Conservation (phyloP, 2,113 vertebrate species). For the Actinemys pallida region DNA sequence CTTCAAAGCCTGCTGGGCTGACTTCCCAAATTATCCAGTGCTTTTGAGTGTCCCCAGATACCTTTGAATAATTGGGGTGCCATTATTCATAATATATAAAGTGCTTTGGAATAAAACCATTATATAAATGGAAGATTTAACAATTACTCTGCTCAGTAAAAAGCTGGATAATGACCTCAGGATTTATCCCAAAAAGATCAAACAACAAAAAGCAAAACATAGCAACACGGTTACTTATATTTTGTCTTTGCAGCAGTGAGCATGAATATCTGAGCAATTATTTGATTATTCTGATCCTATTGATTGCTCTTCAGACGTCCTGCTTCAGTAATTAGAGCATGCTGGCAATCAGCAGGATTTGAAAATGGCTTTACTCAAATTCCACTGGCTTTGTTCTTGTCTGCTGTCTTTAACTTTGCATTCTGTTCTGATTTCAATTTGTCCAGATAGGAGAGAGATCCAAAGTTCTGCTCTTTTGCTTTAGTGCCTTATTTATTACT, state of each 20-base stretch:
- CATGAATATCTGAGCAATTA: slow-evolving; percentile 27
- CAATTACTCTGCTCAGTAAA: background rate
- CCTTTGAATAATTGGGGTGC: background rate
- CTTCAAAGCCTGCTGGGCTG: background rate
- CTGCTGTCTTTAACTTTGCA: background rate
- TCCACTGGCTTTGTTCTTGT: slow-evolving; percentile 9
- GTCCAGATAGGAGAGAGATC: background rate
- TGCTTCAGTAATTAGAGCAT: slow-evolving; percentile 49
- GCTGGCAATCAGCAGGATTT: background rate
- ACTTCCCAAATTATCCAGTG: background rate
- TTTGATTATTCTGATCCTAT: slow-evolving; percentile 62
- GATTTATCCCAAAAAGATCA: background rate
- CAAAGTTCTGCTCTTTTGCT: background rate
- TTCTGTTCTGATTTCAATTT: slow-evolving; percentile 14
- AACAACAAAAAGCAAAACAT: background rate
- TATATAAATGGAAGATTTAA: background rate
- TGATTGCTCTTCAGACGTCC: slow-evolving; percentile 56
- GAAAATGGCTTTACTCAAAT: slow-evolving; percentile 49
- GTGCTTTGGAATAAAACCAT: background rate
- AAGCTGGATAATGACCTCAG: background rate
- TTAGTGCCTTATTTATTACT: background rate
- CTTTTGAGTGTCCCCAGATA: background rate
- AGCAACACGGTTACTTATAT: background rate
- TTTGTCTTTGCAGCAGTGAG: background rate
- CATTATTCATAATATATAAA: background rate